A percentile compares a stretch with the other conserved stretches of the same genome.
These are phyloP conservation scores for Rallus crepitans DNA, from an alignment of 2,797 vertebrate species.

Conservation along the genomic window DNA sequence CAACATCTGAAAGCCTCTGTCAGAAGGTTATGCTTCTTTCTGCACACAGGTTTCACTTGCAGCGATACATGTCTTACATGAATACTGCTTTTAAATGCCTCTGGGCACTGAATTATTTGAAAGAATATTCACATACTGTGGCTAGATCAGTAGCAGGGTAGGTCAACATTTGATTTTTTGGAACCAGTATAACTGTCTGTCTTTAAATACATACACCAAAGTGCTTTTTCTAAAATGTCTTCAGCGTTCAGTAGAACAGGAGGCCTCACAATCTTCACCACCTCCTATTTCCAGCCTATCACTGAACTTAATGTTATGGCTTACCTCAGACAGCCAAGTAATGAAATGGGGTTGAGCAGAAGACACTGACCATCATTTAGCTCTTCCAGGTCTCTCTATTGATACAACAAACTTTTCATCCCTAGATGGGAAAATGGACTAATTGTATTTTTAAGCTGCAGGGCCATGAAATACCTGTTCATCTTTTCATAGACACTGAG, in stretches of 20 bases:
- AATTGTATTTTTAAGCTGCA: not conserved
- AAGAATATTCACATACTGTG: too few species aligned
- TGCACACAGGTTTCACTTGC: not conserved
- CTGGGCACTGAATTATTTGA: not conserved
- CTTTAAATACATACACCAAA: not conserved
- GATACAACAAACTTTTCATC: not conserved
- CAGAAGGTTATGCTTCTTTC: not conserved
- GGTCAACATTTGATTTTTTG: not conserved
- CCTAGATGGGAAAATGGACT: not conserved
- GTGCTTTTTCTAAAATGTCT: not conserved
- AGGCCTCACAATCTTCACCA: not conserved
- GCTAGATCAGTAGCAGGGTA: not conserved
- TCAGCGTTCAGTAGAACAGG: not conserved
- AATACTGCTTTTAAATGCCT: not conserved
- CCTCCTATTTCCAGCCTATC: not conserved
- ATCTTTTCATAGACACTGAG: not conserved
- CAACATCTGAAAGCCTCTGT: not conserved
- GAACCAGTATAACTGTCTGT: not conserved
- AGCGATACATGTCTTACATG: not conserved
- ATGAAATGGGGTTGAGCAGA: not conserved
- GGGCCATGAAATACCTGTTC: not conserved
- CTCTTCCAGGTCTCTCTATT: not conserved
- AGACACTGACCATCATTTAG: not conserved
- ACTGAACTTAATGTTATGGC: not conserved
- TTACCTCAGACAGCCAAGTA: not conserved